Base-by-base conservation (phyloP, 1,140 invertebrate genomes). In the Papilio glaucus region DNA sequence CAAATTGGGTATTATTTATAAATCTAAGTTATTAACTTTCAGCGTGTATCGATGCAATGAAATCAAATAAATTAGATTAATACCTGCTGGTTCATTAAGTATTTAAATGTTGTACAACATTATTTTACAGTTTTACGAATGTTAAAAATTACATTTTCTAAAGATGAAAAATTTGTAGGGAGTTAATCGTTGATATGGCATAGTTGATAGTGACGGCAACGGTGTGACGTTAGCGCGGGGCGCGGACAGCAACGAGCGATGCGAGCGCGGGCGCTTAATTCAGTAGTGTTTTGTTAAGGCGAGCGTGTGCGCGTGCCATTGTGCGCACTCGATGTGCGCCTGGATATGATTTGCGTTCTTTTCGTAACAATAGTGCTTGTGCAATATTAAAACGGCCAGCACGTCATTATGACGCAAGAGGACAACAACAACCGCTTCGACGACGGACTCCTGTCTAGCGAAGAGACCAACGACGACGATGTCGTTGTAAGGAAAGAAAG, bases 401-500 rank as follows among this genome's bases (percentile, higher is more conserved):
- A 73, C 77, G 74, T 41, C 81, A 81, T 73, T 70, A 93, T 93
- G 91, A 92, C 90, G 75, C 85, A 86, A 71, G 91, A 92, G 71
- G 86, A 90, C 45, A 69, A 83, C 42, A 85, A 76, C 75, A 74
- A 75, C 38, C 77, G 81, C 42, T 73, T 86, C 21, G 78, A 83
- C 42, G 84, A 88, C 41, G 86, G 88, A 41, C 81, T 85, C 29
- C 74, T 78, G 12, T 85, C 85, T 33, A 86, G 82, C 60, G 85
- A 80, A 49, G 82, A 91, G 29, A 80, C 77, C 24, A 86, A 84
- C 71, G 89, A 91, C 65, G 89, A 90, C 42, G 84, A 89, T 53
- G 83, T 91, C 72, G 83, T 86, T 69, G 81, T 87, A 15, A 86
- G 86, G 77, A 85, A 85, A 68, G 83, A 90, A 72, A 89, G 85